A percentile compares a stretch with the other conserved stretches of the same genome.
Conservation (phyloP, 2,797 vertebrate species). For the Austrolebias charrua region DNA sequence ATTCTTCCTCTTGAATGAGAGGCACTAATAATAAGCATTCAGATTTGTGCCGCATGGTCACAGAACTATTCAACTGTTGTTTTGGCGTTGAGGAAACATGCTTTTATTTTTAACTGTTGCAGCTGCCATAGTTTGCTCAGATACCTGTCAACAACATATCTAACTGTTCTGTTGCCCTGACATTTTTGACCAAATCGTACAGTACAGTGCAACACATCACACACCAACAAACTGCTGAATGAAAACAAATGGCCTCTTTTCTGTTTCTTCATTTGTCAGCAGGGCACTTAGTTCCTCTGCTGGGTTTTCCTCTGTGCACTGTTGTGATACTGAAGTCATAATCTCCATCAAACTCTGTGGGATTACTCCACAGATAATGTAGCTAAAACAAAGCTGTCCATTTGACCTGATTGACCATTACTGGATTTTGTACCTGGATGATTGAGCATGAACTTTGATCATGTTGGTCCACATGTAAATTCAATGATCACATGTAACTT, state of each 20-base stretch:
- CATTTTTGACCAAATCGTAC: neutral
- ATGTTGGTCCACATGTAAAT: too few relatives aligned
- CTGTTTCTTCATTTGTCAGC: conserved; percentile 8
- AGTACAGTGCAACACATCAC: neutral
- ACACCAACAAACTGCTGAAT: conserved; percentile 1
- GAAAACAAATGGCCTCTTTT: conserved; percentile 10
- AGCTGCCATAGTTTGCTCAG: conserved; percentile 8
- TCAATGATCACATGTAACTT: too few relatives aligned
- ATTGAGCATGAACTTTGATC: too few relatives aligned
- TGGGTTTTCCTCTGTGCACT: conserved; percentile 33
- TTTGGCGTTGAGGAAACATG: conserved; percentile 14
- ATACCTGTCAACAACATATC: conserved; percentile 4
- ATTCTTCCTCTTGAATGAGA: conserved; percentile 61
- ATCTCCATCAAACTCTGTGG: conserved; percentile 44
- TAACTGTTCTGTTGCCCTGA: neutral
- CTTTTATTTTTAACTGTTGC: conserved; percentile 13
- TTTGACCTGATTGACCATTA: too few relatives aligned
- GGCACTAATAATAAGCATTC: conserved; percentile 45
- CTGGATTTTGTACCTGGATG: too few relatives aligned
- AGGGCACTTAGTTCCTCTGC: conserved; percentile 5
- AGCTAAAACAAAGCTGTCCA: conserved; percentile 7
- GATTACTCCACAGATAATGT: conserved; percentile 51
- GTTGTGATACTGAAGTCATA: conserved; percentile 27
- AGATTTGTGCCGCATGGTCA: conserved; percentile 40
- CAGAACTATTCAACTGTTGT: conserved; percentile 25